Evolutionary conservation across 1,140 invertebrate genomes (phyloP).

Genomic region (Orchesella cincta): DNA sequence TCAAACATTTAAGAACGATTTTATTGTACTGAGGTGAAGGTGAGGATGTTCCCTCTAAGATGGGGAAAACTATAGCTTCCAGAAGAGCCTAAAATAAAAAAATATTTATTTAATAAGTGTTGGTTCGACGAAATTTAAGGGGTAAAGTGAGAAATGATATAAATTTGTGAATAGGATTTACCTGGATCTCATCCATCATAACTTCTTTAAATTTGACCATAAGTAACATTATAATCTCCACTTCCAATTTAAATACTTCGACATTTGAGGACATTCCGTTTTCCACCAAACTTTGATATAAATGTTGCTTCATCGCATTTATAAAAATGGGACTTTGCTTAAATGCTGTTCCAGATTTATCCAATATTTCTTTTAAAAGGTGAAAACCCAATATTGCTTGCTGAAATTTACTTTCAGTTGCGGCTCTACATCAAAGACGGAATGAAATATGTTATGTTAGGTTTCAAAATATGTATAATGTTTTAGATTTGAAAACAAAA

Average conservation of each 20-base stretch:
- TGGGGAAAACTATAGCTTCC: not conserved
- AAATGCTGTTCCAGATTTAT: constrained; percentile 19
- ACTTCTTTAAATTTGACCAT: constrained; percentile 11
- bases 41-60: not conserved
- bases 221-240: constrained; percentile 8
- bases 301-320: constrained; percentile 18
- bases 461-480: not conserved
- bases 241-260: constrained; percentile 17
- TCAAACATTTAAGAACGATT: not conserved
- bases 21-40: not conserved
- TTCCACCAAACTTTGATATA: not conserved
- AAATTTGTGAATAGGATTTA: not conserved
- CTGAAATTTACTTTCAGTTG: constrained; percentile 1
- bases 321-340: constrained; percentile 8
- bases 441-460: not conserved
- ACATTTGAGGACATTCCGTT: constrained; percentile 13
- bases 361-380: not conserved
- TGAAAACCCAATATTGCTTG: constrained; percentile 1
- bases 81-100: not conserved
- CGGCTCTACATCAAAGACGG: not conserved
- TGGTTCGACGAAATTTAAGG: not conserved
- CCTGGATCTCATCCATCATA: constrained; percentile 1
- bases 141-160: not conserved
- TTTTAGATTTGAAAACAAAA: not conserved
- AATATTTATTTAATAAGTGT: not conserved